A percentile compares a stretch with the other conserved stretches of the same genome.
phyloP scores from a whole-genome alignment of 2,888 invertebrate genomes.

The Sphecodes monilicornis region DNA sequence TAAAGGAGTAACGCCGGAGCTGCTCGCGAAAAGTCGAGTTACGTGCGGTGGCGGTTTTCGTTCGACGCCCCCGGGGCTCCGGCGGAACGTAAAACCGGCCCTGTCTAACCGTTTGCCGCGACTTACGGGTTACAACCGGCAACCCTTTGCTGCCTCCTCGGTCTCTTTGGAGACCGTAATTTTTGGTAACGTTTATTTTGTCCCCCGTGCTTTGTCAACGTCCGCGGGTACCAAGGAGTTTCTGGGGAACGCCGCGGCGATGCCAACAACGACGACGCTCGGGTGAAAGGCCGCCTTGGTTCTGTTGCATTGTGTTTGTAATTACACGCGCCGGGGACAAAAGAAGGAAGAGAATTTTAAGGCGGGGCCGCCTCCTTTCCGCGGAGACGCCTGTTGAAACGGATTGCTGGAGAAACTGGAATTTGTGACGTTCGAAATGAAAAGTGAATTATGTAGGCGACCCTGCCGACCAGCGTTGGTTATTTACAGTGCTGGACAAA shows the following conservation, averaged over 20 bases:
- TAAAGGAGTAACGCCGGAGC: conserved; percentile 41
- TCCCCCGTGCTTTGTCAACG: conserved; percentile 11
- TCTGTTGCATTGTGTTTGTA: conserved; percentile 11
- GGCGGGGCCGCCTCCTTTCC: background rate
- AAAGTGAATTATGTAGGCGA: background rate
- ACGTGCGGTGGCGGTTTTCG: conserved; percentile 29
- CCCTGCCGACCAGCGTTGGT: background rate
- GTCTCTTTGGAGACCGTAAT: background rate
- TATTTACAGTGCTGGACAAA: background rate
- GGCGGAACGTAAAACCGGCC: conserved; percentile 46
- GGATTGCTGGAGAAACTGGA: background rate
- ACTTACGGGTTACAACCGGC: conserved; percentile 28
- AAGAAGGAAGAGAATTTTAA: conserved; percentile 15
- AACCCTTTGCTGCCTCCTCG: background rate
- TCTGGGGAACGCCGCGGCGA: background rate
- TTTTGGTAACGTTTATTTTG: conserved; percentile 20
- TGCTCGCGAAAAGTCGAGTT: conserved; percentile 50
- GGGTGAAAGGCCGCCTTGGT: background rate
- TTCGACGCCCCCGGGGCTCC: conserved; percentile 31
- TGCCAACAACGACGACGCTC: background rate
- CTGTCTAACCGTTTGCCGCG: conserved; percentile 46
- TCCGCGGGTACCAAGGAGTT: background rate
- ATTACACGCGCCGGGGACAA: conserved; percentile 14
- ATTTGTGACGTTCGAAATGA: background rate
- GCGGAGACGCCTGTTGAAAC: background rate